Base-by-base conservation (phyloP, 2,888 invertebrate genomes). In the Philereme vetulata region DNA sequence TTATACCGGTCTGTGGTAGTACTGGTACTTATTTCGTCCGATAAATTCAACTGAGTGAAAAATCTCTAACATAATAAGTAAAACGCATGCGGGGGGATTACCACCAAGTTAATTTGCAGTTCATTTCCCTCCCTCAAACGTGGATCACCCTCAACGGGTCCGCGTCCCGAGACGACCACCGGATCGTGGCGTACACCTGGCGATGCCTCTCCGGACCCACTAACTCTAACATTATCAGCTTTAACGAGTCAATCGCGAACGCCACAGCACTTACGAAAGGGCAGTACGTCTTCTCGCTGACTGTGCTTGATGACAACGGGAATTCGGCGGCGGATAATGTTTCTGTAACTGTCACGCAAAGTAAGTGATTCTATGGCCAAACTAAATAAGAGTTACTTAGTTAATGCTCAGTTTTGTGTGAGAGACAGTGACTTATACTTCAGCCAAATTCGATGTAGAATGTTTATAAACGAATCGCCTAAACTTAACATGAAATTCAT, bases 181-280 rank as follows among this genome's bases (percentile, higher is more conserved):
- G 95, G 75, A 96, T 98, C 66, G 94, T 95, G 33, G 94, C 94
- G 40, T 98, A 95, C 93, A 94, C 94, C 8, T 98, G 98, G 98
- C 95, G 95, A 70, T 96, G 97, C 81, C 84, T 96, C 5, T 94
- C 93, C 65, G 95, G 95, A 1, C 95, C 95, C 6, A 94, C 94
- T 70, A 93, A 93, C 74, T 94, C 94, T 45, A 86, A 72, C 74
- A 84, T 91, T 51, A 43, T 88, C 44, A 85, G 92, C 72, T 90
- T 90, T 64, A 95, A 95, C 80, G 93, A 93, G 75, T 94, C 95
- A 0, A 84, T 94, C 53, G 96, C 96, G 7, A 97, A 97, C 83
- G 96, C 96, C 0, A 96, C 97, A 0, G 93, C 93, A 0, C 91
- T 97, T 43, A 97, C 97, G 0, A 96, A 97, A 76, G 98, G 98